Base-by-base conservation (phyloP, 2,113 vertebrate species). In the Poeciliopsis retropinna region DNA sequence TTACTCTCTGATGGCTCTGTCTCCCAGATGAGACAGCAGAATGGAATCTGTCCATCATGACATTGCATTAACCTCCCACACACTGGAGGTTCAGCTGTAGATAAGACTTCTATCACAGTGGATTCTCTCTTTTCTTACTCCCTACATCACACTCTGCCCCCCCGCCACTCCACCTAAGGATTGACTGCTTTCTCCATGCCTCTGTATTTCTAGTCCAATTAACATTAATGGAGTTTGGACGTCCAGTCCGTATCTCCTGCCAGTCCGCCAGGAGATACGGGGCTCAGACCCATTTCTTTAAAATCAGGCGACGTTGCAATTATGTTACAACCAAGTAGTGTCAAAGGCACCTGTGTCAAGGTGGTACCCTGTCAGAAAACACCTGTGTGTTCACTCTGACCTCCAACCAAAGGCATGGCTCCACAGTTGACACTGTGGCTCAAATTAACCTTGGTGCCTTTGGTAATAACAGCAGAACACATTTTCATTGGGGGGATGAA, bases 31-130 rank as follows among this genome's bases (percentile, higher is more conserved):
- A 84, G 66, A 73, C 62, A 14, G 67, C 74, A 67, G 60, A 83
- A 80, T 72, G 64, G 67, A 72, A 41, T 64, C 70, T 62, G 67
- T 65, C 67, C 73, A 69, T 88, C 78, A 76, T 71, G 82, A 87
- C 87, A 84, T 75, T 88, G 79, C 81, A 83, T 85, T 85, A 79
- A 81, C 82, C 80, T 87, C 74, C 84, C 75, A 82, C 69, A 85
- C 74, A 77, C 75, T 61, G 67, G 81, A 82, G 73, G 76, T 85
- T 79, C 72, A 87, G 67, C 72, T 73, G 29, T 76, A 81, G 80
- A 89, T 83, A 87, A 82, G 76, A 72, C 80, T 71, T 72, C 78
- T 73, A 75, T 91, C 64, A 74, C 3, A 4, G 34, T 65, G 39
- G 63, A 28, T 41, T 66, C 69, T 60, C 27, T 66, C 22, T 71